Evolutionary conservation across 2,888 invertebrate genomes (phyloP), one percentile per base, ranked within the genome.

Genomic region (Netelia fuscicornis): DNA sequence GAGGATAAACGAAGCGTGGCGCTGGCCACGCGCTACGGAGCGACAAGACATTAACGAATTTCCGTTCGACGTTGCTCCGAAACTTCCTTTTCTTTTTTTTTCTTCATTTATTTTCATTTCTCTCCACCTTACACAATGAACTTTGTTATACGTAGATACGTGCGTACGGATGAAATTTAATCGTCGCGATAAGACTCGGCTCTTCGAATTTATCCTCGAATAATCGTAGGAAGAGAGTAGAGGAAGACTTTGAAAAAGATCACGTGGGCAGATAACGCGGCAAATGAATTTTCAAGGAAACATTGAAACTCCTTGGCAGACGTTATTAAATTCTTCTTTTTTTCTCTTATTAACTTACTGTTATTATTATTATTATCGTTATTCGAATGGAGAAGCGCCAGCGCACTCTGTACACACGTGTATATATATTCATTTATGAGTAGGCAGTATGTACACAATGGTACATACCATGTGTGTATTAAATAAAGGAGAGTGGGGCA

Each of bases 1-100:
- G 44, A 64, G 78, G 74, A 83, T 74, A 79, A 83, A 74, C 79
- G 83, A 79, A 83, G 79, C 83, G 83, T 83, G 70, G 68, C 72
- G 23, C 68, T 79, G 60, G 42, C 30, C 78, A 74, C 68, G 62
- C 67, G 68, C 74, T 64, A 10, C 56, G 25, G 74, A 79, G 78
- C 68, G 44, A 62, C 44, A 17, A 65, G 77, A 67, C 82, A 62
- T 77, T 82, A 74, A 83, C 68, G 83, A 83, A 83, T 83, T 79
- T 79, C 74, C 79, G 78, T 79, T 65, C 64, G 68, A 25, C 13
- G 30, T 6, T 60, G 48, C 68, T 54, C 74, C 44, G 68, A 70
- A 83, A 75, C 68, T 52, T 70, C 60, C 48, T n/a, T 52, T 78
- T 37, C 37, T 17, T 37, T 9, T 54, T 37, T 48, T 42, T 17